These are phyloP conservation scores for Sinodicranocentrus sp. DNA, from an alignment of 2,888 invertebrate species.

Conservation along the genomic window DNA sequence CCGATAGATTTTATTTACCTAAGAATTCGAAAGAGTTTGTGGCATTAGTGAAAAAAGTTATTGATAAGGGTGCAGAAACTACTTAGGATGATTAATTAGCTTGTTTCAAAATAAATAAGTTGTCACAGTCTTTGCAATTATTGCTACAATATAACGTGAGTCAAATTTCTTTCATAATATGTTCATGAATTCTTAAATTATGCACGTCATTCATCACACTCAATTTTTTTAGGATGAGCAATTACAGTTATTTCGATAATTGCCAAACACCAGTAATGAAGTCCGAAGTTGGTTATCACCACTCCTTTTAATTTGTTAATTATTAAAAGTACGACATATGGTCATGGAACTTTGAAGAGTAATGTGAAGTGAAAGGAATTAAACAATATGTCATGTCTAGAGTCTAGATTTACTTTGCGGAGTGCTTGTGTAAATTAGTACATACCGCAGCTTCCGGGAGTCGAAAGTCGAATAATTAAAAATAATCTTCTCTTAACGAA, in stretches of 20 bases:
- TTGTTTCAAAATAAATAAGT: not conserved
- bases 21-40: constrained; percentile 75
- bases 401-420: no score
- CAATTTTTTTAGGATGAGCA: not conserved
- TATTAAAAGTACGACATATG: no score
- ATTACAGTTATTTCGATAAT: not conserved
- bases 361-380: no score
- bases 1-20: constrained; percentile 75
- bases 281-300: not conserved
- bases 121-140: constrained; percentile 1
- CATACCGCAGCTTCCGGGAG: no score
- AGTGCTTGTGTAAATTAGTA: no score
- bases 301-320: not conserved
- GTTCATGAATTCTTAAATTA: not conserved
- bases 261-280: no score
- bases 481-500: no score
- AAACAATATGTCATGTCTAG: no score
- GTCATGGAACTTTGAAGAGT: no score
- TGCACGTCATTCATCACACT: not conserved
- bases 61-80: constrained; percentile 66
- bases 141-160: not conserved
- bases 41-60: constrained; percentile 74
- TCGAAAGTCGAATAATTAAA: no score
- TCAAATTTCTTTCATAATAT: not conserved
- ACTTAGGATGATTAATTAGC: constrained; percentile 12